Base-by-base conservation (phyloP, 2,797 vertebrate species). In the Gymnopithys bicolor region DNA sequence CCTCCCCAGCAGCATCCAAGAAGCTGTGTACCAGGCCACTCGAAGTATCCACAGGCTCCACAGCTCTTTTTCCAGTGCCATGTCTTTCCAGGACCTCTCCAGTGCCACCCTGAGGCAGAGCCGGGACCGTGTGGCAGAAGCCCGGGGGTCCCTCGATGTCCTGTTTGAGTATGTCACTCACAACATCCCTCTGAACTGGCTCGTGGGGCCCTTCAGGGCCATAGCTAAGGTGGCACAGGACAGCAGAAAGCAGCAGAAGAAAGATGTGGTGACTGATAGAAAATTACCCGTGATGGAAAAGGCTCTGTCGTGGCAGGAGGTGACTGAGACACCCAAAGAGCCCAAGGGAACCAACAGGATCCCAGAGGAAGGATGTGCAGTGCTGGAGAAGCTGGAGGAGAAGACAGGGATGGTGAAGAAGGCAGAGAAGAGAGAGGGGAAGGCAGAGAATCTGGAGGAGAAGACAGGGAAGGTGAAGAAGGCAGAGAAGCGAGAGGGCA, bases 181-280 rank as follows among this genome's bases (percentile, higher is more conserved):
- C 93, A 99, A 98, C 96, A 97, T 91, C 0, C 99, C 99, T 2
- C 97, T 99, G 35, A 99, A 97, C 85, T 99, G 99, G 99, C 90
- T 99, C 13, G 99, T 99, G 89, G 99, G 99, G 39, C 99, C 99
- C 37, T 99, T 99, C 55, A 97, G 97, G 35, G 98, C 99, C 0
- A 74, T 68, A 10, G 39, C 94, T 18, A 3, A 49, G 0, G 93
- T 33, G 75, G 89, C 90, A 28, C 89, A 78, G 66, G 76, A 39
- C 4, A 33, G 82, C 79, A 82, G 76, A 21, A 96, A 96, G 53
- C 87, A 94, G 56, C 9, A 4, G n/a, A 39, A 76, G 21, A 68
- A 60, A 45, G 21, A 33, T 10, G 11, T 0, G 14, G 59, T 14
- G 35, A 69, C 45, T 19, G 84, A 70, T 0, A 25, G 2, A 30